A percentile compares a stretch with the other conserved stretches of the same genome.
These are phyloP conservation scores for Intellagama lesueurii DNA, from an alignment of 2,797 vertebrate species.

Conservation along the genomic window DNA sequence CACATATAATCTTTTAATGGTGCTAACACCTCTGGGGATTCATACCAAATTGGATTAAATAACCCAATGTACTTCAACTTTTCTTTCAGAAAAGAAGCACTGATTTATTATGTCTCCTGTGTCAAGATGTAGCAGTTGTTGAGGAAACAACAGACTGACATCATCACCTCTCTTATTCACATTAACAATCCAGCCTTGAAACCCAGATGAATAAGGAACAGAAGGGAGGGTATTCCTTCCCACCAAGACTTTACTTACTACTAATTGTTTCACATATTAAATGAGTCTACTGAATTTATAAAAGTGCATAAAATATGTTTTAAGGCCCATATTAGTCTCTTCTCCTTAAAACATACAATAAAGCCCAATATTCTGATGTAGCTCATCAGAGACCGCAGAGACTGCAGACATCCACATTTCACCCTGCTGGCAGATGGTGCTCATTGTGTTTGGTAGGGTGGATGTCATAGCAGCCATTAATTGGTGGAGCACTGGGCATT, in stretches of 20 bases:
- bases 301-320: background rate
- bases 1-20: slow-evolving; percentile 24
- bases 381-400: no score
- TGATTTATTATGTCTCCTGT: slow-evolving; percentile 21
- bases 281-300: background rate
- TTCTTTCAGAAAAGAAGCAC: slow-evolving; percentile 30
- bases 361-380: no score
- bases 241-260: background rate
- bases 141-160: slow-evolving; percentile 2
- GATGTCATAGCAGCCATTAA: no score
- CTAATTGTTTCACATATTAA: background rate
- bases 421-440: no score
- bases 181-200: background rate
- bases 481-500: no score
- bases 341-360: background rate
- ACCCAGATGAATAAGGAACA: background rate
- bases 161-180: background rate
- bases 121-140: slow-evolving; percentile 6
- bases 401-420: no score
- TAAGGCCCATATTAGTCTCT: background rate
- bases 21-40: slow-evolving; percentile 35
- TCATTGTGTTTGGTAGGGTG: no score
- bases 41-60: slow-evolving; percentile 49
- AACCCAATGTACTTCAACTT: slow-evolving; percentile 16
- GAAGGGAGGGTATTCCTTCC: background rate